Conservation (phyloP, 2,888 invertebrate genomes). For the Drosophila sordidula region DNA sequence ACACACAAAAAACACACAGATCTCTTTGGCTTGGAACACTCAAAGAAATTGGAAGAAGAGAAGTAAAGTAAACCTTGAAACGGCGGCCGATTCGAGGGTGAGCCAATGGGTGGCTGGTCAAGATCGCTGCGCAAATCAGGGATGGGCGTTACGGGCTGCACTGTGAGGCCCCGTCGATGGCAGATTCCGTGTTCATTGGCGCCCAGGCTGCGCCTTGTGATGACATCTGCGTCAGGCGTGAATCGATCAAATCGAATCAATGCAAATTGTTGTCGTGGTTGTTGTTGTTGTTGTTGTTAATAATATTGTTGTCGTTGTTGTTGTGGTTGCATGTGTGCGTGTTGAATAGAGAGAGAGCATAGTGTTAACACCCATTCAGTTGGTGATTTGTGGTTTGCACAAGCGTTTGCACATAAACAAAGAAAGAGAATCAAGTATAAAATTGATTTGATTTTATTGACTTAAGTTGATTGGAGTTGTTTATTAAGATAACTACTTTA, state of each 20-base stretch:
- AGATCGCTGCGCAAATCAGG: constrained; percentile 91
- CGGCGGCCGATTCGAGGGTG: constrained; percentile 84
- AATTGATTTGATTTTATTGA: constrained; percentile 19
- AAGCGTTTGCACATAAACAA: constrained; percentile 72
- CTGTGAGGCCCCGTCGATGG: constrained; percentile 93
- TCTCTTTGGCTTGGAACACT: constrained; percentile 21
- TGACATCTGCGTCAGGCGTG: constrained; percentile 74
- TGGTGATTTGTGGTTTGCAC: constrained; percentile 57
- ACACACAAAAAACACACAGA: constrained; percentile 31
- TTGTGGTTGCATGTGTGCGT: constrained; percentile 45
- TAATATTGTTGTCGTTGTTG: constrained; percentile 14
- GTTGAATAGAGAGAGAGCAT: constrained; percentile 43
- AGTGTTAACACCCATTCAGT: constrained; percentile 61
- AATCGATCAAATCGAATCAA: constrained; percentile 20
- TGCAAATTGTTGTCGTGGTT: constrained; percentile 29
- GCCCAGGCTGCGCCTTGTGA: constrained; percentile 82
- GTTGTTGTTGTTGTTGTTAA: constrained; percentile 36
- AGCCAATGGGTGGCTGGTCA: constrained; percentile 83
- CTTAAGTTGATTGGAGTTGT: constrained; percentile 22
- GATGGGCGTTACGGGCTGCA: constrained; percentile 93
- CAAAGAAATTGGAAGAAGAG: constrained; percentile 50
- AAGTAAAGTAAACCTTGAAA: constrained; percentile 83
- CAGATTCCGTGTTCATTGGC: constrained; percentile 94
- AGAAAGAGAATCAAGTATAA: constrained; percentile 66
- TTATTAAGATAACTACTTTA: constrained; percentile 38